Base-by-base conservation (phyloP, 2,888 invertebrate genomes). In the Syrista parreyssii region DNA sequence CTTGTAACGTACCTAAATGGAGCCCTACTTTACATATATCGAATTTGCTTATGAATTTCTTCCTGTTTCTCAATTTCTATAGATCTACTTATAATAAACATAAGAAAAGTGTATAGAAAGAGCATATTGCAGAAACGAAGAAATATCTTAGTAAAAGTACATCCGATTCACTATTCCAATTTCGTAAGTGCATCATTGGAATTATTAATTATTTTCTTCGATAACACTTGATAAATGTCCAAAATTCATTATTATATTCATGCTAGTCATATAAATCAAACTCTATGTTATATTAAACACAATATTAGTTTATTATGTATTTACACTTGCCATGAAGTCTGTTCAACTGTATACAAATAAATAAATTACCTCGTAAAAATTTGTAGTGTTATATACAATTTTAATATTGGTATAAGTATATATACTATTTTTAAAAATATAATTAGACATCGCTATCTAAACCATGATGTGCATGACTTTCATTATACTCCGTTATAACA, bases 21-120 rank as follows among this genome's bases (percentile, higher is more conserved):
- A 86, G 94, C 1, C 89, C 93, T 0, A 23, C 86, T 0, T 84
- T 94, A 68, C 94, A 93, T 86, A 90, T 94, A 68, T 90, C 93
- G 0, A 94, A 95, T 82, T 92, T 95, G 4, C 73, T 92, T 55
- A 89, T 95, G 75, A 94, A 96, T 68, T 94, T 95, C 84, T 94
- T 93, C 85, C 93, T 96, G 91, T 96, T 96, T 86, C 94, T 94
- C 78, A 92, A 95, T 77, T 96, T 96, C 88, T 96, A 94, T 83
- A 91, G 90, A 80, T 92, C 92, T 74, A 93, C 93, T 81, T 95
- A 95, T 74, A 55, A 3, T 32, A 78, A 69, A 40, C 23, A 71
- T 68, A 79, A 80, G 55, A 80, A 77, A 73, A 75, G 55, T 73
- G 75, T 68, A 32, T 74, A 23, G 68, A 72, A 74, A 73, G 11